Evolutionary conservation across 2,113 vertebrate genomes (phyloP).

Genomic region (Gymnarchus niloticus): DNA sequence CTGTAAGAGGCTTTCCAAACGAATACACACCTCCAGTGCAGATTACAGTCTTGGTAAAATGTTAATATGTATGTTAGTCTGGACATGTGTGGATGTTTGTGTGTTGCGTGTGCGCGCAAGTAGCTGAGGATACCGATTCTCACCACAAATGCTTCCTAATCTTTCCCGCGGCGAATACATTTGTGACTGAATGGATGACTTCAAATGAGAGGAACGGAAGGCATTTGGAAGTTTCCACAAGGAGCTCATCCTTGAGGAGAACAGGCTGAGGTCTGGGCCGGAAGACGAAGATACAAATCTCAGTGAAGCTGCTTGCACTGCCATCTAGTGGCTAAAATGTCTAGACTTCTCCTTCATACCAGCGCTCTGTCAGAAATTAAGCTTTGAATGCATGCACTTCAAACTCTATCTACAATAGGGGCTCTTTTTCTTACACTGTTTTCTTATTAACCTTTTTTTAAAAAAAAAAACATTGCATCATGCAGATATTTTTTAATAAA

Average conservation of each 20-base stretch:
- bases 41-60: slow-evolving; percentile 5
- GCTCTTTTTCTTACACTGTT: neutral
- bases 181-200: slow-evolving; percentile 17
- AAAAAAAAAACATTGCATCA: neutral
- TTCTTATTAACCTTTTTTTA: neutral
- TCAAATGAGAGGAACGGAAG: slow-evolving; percentile 11
- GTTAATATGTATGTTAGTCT: slow-evolving; percentile 15
- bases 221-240: slow-evolving; percentile 19
- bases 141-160: neutral
- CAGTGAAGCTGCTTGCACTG: slow-evolving; percentile 36
- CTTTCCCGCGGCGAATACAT: neutral
- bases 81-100: slow-evolving; percentile 15
- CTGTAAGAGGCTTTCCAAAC: slow-evolving; percentile 14
- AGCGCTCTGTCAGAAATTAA: neutral
- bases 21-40: neutral
- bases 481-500: neutral
- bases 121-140: slow-evolving; percentile 4
- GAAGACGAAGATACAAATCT: neutral
- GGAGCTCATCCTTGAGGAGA: neutral
- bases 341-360: neutral
- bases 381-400: neutral
- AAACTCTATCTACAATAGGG: neutral
- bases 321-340: slow-evolving; percentile 41
- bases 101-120: neutral
- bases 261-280: slow-evolving; percentile 3